Conservation (phyloP, 2,113 vertebrate species). For the Psammodynastes pulverulentus region DNA sequence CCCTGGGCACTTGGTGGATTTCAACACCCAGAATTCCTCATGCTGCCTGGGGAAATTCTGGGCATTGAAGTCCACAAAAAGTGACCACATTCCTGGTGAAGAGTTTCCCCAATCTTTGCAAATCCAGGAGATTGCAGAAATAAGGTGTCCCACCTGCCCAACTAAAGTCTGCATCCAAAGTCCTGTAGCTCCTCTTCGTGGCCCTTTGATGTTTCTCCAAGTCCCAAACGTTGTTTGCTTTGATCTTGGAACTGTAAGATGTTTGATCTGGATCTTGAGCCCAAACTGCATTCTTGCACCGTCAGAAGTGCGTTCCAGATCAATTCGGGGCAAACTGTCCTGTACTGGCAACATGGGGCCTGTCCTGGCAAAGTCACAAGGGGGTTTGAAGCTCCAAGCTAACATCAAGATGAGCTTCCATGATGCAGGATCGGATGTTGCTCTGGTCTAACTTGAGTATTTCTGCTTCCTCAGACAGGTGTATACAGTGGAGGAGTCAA, state of each 20-base stretch:
- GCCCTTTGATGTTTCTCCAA: neutral
- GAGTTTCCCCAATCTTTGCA: neutral
- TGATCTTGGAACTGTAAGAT: neutral
- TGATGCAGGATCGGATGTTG: neutral
- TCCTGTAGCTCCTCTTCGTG: neutral
- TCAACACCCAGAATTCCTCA: neutral
- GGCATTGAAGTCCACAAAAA: neutral
- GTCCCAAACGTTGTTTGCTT: neutral
- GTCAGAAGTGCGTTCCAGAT: neutral
- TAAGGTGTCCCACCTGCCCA: neutral
- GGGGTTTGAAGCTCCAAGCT: neutral
- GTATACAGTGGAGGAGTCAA: neutral
- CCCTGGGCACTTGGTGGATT: neutral
- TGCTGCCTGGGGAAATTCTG: neutral
- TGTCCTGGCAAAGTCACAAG: neutral
- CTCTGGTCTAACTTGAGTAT: neutral
- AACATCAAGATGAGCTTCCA: neutral
- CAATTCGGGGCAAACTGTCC: neutral
- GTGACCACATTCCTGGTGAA: neutral
- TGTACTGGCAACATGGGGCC: neutral
- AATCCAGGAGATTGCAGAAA: neutral
- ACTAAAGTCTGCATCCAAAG: neutral
- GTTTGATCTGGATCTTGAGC: neutral
- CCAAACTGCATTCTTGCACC: neutral
- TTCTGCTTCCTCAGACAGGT: neutral